A percentile compares a stretch with the other conserved stretches of the same genome.
These are phyloP conservation scores for Cathartes aura DNA, from an alignment of 2,113 vertebrate species.

Conservation along the genomic window DNA sequence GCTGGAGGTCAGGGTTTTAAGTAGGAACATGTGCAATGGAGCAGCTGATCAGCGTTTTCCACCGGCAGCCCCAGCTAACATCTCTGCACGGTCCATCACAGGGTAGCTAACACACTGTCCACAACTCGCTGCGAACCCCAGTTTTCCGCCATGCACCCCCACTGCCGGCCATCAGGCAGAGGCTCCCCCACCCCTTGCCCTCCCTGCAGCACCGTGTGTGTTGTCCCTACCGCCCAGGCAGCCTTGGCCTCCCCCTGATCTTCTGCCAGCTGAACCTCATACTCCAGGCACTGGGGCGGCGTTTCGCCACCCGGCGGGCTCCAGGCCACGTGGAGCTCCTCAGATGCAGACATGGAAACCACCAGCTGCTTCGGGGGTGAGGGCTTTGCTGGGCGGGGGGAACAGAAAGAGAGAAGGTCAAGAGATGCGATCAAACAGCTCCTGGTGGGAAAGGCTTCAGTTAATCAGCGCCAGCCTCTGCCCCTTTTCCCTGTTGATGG, in stretches of 20 bases:
- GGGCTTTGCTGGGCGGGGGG: not conserved
- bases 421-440: not conserved
- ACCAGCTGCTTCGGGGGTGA: slow-evolving; percentile 29
- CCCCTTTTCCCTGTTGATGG: rapidly evolving
- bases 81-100: rapidly evolving
- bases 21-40: rapidly evolving
- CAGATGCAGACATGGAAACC: slow-evolving; percentile 33
- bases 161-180: rapidly evolving
- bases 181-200: not conserved
- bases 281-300: slow-evolving; percentile 81
- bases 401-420: not conserved
- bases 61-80: rapidly evolving
- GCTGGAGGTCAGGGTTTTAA: not conserved
- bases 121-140: rapidly evolving
- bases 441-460: not conserved
- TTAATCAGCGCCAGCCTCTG: rapidly evolving
- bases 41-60: rapidly evolving
- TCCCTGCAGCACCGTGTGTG: rapidly evolving
- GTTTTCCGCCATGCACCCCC: rapidly evolving
- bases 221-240: slow-evolving; percentile 55
- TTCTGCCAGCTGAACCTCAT: slow-evolving; percentile 76
- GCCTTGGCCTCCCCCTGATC: not conserved
- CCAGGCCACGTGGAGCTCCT: slow-evolving; percentile 75
- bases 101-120: rapidly evolving
- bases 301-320: slow-evolving; percentile 60